phyloP scores from a whole-genome alignment of 2,113 vertebrate species.

The Pavo muticus region DNA sequence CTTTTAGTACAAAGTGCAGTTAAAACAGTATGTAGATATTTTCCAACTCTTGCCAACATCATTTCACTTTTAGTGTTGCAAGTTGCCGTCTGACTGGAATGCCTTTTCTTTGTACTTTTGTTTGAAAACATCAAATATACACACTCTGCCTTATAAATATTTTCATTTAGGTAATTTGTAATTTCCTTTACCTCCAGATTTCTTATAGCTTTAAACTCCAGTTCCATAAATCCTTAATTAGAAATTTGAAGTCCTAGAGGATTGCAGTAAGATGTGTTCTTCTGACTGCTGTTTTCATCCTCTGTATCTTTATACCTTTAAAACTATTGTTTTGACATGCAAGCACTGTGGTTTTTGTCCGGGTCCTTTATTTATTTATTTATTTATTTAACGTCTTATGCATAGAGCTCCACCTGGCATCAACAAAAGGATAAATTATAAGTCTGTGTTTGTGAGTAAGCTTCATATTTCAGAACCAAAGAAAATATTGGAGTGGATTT shows the following conservation, averaged over 20 bases:
- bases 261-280: background rate
- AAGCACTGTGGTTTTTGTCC: background rate
- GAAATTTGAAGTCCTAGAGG: background rate
- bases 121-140: background rate
- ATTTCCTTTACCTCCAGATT: background rate
- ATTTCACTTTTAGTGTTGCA: background rate
- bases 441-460: background rate
- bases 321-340: background rate
- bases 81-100: background rate
- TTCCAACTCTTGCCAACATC: background rate
- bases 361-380: background rate
- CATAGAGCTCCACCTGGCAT: background rate
- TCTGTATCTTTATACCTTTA: background rate
- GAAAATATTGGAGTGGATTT: background rate
- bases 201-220: background rate
- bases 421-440: background rate
- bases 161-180: background rate
- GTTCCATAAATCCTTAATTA: background rate
- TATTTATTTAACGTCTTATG: background rate
- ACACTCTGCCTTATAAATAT: background rate
- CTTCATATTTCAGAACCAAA: slow-evolving; percentile 29
- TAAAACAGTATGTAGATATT: background rate
- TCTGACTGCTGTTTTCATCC: background rate
- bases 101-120: background rate
- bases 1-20: background rate